A percentile compares a stretch with the other conserved stretches of the same genome.
These are phyloP conservation scores for Chironomus riparius DNA, from an alignment of 2,888 invertebrate species.

Conservation along the genomic window DNA sequence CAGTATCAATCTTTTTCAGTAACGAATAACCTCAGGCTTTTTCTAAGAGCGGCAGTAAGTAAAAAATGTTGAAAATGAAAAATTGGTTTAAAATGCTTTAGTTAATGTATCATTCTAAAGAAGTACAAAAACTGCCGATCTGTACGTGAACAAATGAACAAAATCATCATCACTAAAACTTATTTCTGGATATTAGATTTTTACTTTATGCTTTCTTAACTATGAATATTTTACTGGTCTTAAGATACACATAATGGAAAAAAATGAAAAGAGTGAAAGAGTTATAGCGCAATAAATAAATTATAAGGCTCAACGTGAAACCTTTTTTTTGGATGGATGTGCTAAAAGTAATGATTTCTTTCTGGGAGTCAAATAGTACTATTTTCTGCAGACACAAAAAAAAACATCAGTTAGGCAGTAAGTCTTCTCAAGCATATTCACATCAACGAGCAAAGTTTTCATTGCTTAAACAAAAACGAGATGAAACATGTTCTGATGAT, in stretches of 20 bases:
- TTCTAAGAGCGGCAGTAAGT: neutral
- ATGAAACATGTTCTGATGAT: too few relatives aligned
- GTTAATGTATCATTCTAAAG: neutral
- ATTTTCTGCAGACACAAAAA: too few relatives aligned
- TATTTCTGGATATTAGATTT: neutral
- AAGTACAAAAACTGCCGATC: neutral
- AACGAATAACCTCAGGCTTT: neutral
- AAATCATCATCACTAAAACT: neutral
- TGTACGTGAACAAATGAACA: neutral
- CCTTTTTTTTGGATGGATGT: neutral
- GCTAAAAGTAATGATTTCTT: constrained; percentile 1
- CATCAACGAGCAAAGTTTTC: too few relatives aligned
- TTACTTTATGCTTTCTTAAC: neutral
- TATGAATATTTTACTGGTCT: neutral
- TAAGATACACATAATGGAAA: neutral
- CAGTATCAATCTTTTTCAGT: constrained; percentile 19
- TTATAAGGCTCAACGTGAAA: neutral
- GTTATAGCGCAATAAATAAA: constrained; percentile 1
- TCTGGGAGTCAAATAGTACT: too few relatives aligned
- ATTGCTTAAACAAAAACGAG: too few relatives aligned
- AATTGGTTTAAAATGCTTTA: neutral
- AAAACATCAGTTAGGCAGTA: too few relatives aligned
- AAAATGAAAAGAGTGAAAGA: neutral
- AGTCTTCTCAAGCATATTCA: too few relatives aligned
- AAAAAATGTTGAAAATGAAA: neutral